Evolutionary conservation across 2,797 vertebrate species (phyloP), one percentile per base, ranked within the genome.

Genomic region (Esox masquinongy): DNA sequence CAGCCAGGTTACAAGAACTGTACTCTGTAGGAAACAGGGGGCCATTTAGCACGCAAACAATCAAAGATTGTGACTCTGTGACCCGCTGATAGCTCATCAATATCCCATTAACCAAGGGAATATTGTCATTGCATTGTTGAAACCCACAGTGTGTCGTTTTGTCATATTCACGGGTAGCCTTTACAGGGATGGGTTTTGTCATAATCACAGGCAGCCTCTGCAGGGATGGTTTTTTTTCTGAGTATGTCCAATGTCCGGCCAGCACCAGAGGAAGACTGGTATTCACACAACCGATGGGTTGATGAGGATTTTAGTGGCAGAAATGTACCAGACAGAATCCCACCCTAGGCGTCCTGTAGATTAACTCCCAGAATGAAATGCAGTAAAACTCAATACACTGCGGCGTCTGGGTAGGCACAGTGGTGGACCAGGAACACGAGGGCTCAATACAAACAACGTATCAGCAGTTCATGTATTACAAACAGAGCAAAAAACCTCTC

Each of bases 31-130:
- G 56, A 12, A 26, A 14, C n/a, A 50, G 11, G 26, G 24, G 31
- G 63, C 26, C 0, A 31, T 31, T 66, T 61, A 24, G 56, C n/a
- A 24, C 56, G 11, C n/a, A 49, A 7, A 4, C 5, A 22, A 39
- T 26, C 12, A 43, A 34, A 31, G 53, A 53, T 16, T 12, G 34
- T 50, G 17, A 70, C 49, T 29, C 16, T 12, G 36, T 12, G 3
- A 70, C 70, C 47, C 56, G 70, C 75, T 72, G 69, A 50, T 24
- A 72, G 69, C 36, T 69, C 49, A 64, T 64, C 51, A 76, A 50
- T 59, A 50, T n/a, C 53, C 59, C 7, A 64, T 76, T 72, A 67
- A 64, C 69, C 64, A n/a, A 64, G 56, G 43, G 24, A 72, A 71
- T 51, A 71, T 71, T 34, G 69, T 50, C 49, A 29, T 71, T 31